Conservation (phyloP, 2,113 vertebrate genomes). For the Mormyrus lacerda region DNA sequence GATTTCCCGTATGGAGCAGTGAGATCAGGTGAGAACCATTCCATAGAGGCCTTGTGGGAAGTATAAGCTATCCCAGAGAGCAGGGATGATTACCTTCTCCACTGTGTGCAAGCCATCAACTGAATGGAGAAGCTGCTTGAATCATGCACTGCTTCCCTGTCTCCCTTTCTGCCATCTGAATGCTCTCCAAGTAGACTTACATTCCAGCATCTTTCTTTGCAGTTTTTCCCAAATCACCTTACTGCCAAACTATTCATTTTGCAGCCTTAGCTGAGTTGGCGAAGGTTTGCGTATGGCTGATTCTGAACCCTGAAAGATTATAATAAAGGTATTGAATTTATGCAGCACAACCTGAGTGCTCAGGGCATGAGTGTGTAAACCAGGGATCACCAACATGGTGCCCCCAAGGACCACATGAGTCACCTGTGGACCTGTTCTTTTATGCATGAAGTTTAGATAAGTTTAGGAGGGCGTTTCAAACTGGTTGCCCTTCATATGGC, state of each 20-base stretch:
- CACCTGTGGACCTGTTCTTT: no score
- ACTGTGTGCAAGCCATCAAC: background rate
- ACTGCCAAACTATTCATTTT: background rate
- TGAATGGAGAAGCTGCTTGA: background rate
- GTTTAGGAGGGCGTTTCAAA: no score
- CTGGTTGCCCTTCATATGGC: no score
- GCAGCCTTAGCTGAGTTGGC: background rate
- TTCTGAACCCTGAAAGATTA: background rate
- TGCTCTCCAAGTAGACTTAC: background rate
- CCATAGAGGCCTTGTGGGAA: background rate
- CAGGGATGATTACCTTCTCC: background rate
- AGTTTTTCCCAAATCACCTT: conserved; percentile 30
- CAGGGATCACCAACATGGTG: no score
- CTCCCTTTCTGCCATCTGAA: background rate
- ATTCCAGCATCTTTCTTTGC: background rate
- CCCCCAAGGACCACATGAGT: no score
- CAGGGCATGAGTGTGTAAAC: background rate
- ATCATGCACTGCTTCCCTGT: background rate
- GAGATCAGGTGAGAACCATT: background rate
- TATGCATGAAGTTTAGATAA: no score
- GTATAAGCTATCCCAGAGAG: background rate
- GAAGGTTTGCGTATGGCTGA: background rate
- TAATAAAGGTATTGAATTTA: background rate
- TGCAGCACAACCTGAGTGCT: background rate
- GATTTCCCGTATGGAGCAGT: background rate